These are phyloP conservation scores for Argyra leucocephala DNA, from an alignment of 2,888 invertebrate genomes.

Conservation along the genomic window DNA sequence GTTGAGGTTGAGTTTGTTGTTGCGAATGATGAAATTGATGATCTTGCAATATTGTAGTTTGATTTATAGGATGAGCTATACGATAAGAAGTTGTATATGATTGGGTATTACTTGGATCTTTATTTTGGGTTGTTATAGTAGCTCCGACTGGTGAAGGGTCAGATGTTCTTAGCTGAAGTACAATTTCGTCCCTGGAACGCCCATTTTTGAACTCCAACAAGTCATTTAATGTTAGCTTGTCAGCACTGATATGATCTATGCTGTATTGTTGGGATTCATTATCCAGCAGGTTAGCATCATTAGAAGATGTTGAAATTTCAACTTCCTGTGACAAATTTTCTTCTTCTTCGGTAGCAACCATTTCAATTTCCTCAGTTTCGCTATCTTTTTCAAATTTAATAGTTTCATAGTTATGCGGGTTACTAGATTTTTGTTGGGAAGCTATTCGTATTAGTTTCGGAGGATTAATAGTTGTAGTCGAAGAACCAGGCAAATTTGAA, in stretches of 20 bases:
- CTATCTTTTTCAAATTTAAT: conserved; percentile 4
- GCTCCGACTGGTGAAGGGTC: conserved; percentile 26
- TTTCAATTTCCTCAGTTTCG: neutral
- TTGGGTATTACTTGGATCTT: conserved; percentile 26
- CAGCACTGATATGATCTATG: conserved; percentile 34
- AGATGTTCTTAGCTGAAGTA: conserved; percentile 39
- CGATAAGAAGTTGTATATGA: conserved; percentile 38
- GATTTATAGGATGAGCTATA: conserved; percentile 32
- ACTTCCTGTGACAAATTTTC: conserved; percentile 2
- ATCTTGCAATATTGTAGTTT: conserved; percentile 23
- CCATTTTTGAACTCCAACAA: conserved; percentile 36
- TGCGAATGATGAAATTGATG: conserved; percentile 35
- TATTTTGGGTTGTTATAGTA: conserved; percentile 23
- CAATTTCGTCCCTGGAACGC: conserved; percentile 35
- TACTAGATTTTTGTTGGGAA: neutral
- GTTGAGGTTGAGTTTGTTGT: conserved; percentile 24
- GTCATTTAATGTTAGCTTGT: conserved; percentile 39
- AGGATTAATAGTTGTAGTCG: neutral
- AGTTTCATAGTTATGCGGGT: neutral
- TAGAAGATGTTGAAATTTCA: conserved; percentile 25
- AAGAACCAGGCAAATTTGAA: neutral
- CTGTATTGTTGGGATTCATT: conserved; percentile 34
- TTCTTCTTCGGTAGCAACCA: neutral
- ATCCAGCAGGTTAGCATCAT: conserved; percentile 23
- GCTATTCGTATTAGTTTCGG: neutral